Conservation (phyloP, 1,140 invertebrate species). For the Heliconius congener region DNA sequence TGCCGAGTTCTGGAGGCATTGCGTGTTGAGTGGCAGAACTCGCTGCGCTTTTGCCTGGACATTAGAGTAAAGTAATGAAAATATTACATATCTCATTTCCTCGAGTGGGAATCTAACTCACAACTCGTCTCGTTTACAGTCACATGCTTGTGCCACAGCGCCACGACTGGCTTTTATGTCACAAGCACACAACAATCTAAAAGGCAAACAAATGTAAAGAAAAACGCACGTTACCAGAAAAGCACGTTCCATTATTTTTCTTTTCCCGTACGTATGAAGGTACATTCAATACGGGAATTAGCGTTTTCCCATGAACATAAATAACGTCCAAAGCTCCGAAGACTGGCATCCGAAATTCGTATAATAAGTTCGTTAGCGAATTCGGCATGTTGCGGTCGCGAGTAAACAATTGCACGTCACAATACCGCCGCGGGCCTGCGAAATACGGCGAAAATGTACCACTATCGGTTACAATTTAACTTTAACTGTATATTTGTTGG, state of each 20-base stretch:
- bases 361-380: conserved; percentile 71
- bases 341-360: conserved; percentile 58
- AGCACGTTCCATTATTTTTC: neutral
- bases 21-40: too few relatives aligned
- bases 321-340: conserved; percentile 45
- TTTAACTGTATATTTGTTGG: conserved; percentile 38
- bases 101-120: neutral
- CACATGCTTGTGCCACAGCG: too few relatives aligned
- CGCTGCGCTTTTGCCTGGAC: too few relatives aligned
- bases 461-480: conserved; percentile 26
- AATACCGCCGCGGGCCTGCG: conserved; percentile 52
- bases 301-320: conserved; percentile 44
- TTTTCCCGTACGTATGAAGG: neutral
- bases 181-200: too few relatives aligned
- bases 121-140: too few relatives aligned
- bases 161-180: too few relatives aligned
- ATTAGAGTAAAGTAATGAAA: too few relatives aligned
- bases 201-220: neutral
- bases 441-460: conserved; percentile 47
- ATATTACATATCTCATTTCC: too few relatives aligned
- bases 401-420: conserved; percentile 68
- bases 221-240: neutral
- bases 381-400: conserved; percentile 59
- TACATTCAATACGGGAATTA: conserved; percentile 5
- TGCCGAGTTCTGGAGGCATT: too few relatives aligned